Evolutionary conservation across 2,113 vertebrate genomes (phyloP).

Genomic region (Eleginops maclovinus): DNA sequence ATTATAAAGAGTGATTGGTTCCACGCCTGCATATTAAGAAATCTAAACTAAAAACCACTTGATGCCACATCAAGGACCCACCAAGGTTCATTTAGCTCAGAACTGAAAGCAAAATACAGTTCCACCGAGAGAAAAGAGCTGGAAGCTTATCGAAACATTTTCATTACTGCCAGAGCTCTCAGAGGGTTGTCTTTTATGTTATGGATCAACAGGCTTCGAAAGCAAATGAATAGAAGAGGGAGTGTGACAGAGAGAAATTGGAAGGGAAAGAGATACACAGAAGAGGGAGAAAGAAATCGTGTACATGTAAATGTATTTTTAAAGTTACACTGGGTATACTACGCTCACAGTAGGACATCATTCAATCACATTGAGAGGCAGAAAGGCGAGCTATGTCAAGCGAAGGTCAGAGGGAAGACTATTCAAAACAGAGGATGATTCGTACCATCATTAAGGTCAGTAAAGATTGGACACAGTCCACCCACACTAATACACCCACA

Average conservation of each 20-base stretch:
- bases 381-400: neutral
- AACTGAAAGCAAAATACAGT: constrained; percentile 38
- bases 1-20: constrained; percentile 7
- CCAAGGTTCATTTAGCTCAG: constrained; percentile 50
- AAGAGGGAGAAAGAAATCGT: neutral
- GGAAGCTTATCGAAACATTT: constrained; percentile 49
- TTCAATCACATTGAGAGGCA: neutral
- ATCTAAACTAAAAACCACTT: constrained; percentile 35
- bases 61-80: constrained; percentile 38
- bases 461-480: neutral
- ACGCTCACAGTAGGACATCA: neutral
- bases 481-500: neutral
- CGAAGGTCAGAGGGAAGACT: neutral
- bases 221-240: constrained; percentile 50
- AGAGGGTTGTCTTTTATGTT: constrained; percentile 69
- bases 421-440: neutral
- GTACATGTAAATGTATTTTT: constrained; percentile 1
- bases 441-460: neutral
- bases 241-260: constrained; percentile 36
- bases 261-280: constrained; percentile 31
- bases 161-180: constrained; percentile 62
- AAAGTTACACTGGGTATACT: constrained; percentile 5
- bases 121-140: constrained; percentile 22
- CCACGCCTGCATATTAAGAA: constrained; percentile 27
- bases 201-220: constrained; percentile 68